Base-by-base conservation (phyloP, 2,888 invertebrate genomes). In the Plebejus melissa region DNA sequence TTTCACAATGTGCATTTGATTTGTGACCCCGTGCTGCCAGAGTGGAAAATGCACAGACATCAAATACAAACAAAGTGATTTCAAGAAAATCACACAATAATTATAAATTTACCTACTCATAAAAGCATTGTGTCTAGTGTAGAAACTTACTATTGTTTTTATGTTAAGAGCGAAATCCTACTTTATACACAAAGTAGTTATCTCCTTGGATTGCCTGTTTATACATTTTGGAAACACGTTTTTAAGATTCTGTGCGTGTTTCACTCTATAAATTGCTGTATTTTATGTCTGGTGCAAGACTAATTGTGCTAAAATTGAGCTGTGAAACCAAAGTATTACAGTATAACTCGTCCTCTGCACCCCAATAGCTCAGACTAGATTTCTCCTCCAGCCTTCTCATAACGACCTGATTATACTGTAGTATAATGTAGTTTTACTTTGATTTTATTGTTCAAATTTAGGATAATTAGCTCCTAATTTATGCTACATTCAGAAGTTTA, bases 1-100 rank as follows among this genome's bases (percentile, higher is more conserved):
- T 91, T 91, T 88, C 81, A 82, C 86, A 87, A 90, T 87, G 88
- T 90, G 90, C 90, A 92, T 91, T 90, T 90, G 90, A 90, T 84
- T 82, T 79, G 85, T 86, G 85, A 85, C 83, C 85, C 83, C 82
- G 87, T 86, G 87, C 84, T 83, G 82, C 82, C 82, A 81, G 82
- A 84, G 87, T 86, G 86, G 82, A 86, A 84, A 80, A 85, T 86
- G 86, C 87, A 89, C 88, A 87, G 83, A 82, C 77, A 79, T 80
- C 79, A 78, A 77, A 46, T n/a, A 71, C 50, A 72, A 46, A 32
- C 16, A 32, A 32, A 13, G 72, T 72, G 72, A 72, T 72, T 54
- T 50, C 54, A 32, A 50, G 4, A 54, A 54, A 72, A 71, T 72
- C 72, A 72, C 54, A n/a, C n/a, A 70, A 69, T 11, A 5, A 69